These are phyloP conservation scores for Vulpes lagopus DNA, from an alignment of 2,113 vertebrate species.

Conservation along the genomic window DNA sequence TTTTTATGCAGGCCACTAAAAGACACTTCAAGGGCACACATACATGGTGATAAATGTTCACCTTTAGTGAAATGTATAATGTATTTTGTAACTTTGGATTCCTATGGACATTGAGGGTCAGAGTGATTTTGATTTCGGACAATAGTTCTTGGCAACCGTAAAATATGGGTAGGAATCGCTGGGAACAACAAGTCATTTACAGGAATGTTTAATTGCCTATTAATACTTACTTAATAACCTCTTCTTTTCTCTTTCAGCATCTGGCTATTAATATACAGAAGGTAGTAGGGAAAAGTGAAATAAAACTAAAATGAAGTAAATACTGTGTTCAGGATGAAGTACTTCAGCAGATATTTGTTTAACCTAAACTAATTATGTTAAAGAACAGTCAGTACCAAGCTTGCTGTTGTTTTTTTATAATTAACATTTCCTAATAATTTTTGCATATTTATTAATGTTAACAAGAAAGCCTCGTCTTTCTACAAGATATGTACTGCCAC, in stretches of 20 bases:
- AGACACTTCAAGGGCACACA: background rate
- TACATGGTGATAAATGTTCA: background rate
- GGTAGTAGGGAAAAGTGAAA: background rate
- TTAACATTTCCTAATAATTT: background rate
- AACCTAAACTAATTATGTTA: background rate
- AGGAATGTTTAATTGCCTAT: background rate
- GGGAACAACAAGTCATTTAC: background rate
- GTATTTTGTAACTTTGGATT: background rate
- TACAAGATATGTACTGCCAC: background rate
- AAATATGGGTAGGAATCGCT: background rate
- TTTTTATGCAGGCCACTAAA: background rate
- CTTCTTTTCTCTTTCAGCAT: slow-evolving; percentile 36
- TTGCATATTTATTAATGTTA: background rate
- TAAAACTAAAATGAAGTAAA: background rate
- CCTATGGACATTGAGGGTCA: background rate
- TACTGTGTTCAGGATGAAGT: background rate
- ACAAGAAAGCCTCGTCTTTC: background rate
- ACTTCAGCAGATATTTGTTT: background rate
- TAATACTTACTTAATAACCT: background rate
- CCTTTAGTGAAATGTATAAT: background rate
- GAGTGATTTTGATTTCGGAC: background rate
- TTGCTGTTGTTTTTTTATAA: background rate
- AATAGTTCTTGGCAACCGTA: background rate
- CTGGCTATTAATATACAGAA: background rate
- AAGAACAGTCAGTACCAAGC: background rate